These are phyloP conservation scores for Hyaena hyaena DNA, from an alignment of 2,113 vertebrate genomes.

Conservation along the genomic window DNA sequence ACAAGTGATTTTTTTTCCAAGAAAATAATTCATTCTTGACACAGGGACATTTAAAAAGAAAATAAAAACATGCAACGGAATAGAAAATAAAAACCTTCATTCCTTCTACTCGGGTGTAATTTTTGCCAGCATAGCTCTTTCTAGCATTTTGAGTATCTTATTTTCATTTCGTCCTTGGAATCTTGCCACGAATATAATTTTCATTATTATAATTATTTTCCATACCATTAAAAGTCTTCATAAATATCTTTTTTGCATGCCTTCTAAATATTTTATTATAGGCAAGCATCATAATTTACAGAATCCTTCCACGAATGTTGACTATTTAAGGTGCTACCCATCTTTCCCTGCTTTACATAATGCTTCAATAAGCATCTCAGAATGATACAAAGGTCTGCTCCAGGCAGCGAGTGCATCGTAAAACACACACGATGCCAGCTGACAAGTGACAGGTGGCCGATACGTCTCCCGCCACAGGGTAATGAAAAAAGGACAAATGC, in stretches of 20 bases:
- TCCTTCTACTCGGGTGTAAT: not conserved
- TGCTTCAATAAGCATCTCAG: not conserved
- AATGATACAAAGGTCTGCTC: not conserved
- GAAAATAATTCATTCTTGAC: not conserved
- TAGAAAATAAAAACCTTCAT: not conserved
- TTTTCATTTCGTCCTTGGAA: not conserved
- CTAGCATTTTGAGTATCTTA: not conserved
- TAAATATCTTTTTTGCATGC: not conserved
- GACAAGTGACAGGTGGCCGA: not conserved
- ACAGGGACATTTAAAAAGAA: not conserved
- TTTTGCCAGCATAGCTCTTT: not conserved
- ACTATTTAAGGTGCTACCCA: too few relatives aligned
- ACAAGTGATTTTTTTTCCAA: not conserved
- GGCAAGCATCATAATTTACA: not conserved
- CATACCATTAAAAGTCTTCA: not conserved
- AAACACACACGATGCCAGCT: not conserved
- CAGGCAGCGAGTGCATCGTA: rapidly evolving
- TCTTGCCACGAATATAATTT: not conserved
- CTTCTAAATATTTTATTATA: not conserved
- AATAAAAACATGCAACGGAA: not conserved
- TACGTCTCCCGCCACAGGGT: not conserved
- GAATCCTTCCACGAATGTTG: not conserved
- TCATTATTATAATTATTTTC: conserved; percentile 11
- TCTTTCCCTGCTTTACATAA: not conserved
- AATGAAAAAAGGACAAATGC: not conserved